phyloP scores from a whole-genome alignment of 2,797 vertebrate genomes.

The Pangasius macronema region DNA sequence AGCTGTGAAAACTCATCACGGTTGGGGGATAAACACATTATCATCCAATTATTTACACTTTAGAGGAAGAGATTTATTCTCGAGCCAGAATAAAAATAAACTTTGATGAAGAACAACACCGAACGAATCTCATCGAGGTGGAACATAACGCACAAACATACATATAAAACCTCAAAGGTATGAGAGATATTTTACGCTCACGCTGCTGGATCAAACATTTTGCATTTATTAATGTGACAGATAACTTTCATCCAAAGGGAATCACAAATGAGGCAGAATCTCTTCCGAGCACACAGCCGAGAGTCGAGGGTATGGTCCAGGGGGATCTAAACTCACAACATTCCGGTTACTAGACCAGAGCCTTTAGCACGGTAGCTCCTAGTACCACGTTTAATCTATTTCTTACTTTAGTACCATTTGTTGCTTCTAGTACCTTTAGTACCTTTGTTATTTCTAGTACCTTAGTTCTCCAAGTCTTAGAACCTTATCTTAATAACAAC shows the following conservation, averaged over 20 bases:
- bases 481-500: no score
- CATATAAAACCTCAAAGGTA: not conserved
- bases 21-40: constrained; percentile 33
- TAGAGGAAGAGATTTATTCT: constrained; percentile 15
- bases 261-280: not conserved
- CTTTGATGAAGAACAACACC: not conserved
- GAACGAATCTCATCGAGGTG: not conserved
- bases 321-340: not conserved
- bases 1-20: constrained; percentile 7
- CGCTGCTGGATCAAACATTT: not conserved
- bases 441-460: not conserved
- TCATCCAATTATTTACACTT: constrained; percentile 45
- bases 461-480: not conserved
- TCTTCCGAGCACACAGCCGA: no score
- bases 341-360: not conserved
- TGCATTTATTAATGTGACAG: not conserved
- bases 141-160: not conserved
- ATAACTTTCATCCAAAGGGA: not conserved
- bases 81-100: not conserved
- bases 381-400: not conserved
- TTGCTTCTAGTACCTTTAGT: not conserved
- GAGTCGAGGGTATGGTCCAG: no score
- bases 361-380: no score
- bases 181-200: not conserved
- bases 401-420: not conserved